phyloP scores from a whole-genome alignment of 2,797 vertebrate genomes.

The Macropus fuliginosus region DNA sequence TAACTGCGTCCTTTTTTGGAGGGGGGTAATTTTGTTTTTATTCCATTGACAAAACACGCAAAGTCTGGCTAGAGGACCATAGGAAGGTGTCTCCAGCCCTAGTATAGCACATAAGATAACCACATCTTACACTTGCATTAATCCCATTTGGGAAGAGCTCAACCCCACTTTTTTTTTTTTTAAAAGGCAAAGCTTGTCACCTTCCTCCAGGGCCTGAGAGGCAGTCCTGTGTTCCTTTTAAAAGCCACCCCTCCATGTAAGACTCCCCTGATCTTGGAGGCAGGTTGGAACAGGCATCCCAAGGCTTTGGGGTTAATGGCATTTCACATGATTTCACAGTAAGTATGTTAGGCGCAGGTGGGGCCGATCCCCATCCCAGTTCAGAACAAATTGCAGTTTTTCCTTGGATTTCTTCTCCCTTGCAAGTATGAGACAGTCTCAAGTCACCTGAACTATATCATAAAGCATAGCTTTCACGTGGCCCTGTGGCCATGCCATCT shows the following conservation, averaged over 20 bases:
- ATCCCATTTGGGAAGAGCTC: constrained; percentile 37
- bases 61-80: constrained; percentile 34
- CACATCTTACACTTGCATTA: constrained; percentile 13
- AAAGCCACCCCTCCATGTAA: constrained; percentile 83
- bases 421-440: background rate
- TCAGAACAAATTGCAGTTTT: background rate
- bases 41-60: constrained; percentile 70
- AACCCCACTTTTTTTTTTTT: background rate
- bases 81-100: background rate
- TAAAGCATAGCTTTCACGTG: background rate
- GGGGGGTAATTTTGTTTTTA: constrained; percentile 46
- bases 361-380: background rate
- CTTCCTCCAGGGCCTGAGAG: constrained; percentile 55
- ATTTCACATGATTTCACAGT: background rate
- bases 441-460: constrained; percentile 24
- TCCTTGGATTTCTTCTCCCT: constrained; percentile 1
- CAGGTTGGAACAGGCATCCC: constrained; percentile 15
- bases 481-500: background rate
- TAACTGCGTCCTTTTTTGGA: background rate
- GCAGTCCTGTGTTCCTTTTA: constrained; percentile 63
- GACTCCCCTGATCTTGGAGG: constrained; percentile 54
- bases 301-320: background rate
- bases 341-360: background rate
- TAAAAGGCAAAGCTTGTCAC: constrained; percentile 62
- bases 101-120: constrained; percentile 45